These are phyloP conservation scores for Aleadryas rufinucha DNA, from an alignment of 2,113 vertebrate species.

Conservation along the genomic window DNA sequence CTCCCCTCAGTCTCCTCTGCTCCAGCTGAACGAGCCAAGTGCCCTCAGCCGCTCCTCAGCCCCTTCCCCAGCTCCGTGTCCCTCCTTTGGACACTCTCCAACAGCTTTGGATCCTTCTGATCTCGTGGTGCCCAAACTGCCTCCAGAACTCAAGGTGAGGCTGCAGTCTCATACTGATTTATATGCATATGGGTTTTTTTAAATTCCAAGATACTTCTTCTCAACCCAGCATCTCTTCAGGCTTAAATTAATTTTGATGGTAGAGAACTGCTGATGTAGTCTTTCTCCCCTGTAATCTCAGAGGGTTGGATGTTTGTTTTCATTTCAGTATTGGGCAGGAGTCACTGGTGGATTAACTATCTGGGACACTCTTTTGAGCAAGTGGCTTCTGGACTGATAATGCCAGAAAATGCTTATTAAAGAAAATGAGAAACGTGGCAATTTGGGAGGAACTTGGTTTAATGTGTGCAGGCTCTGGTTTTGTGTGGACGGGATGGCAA, in stretches of 20 bases:
- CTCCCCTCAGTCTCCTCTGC: background rate
- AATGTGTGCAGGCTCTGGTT: background rate
- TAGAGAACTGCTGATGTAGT: background rate
- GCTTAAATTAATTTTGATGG: background rate
- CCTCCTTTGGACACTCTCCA: background rate
- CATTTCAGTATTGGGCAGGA: background rate
- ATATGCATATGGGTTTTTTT: background rate
- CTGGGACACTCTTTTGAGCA: background rate
- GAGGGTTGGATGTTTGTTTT: background rate
- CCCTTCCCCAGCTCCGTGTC: background rate
- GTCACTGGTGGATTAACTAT: constrained; percentile 27
- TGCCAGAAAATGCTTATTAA: constrained; percentile 9
- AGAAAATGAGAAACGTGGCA: background rate
- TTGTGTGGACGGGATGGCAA: background rate
- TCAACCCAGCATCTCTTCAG: background rate
- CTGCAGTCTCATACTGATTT: background rate
- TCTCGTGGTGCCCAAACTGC: background rate
- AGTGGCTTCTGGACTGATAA: background rate
- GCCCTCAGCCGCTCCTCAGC: background rate
- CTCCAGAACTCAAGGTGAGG: background rate
- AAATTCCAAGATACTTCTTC: background rate
- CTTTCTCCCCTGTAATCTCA: background rate
- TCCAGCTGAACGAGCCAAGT: background rate
- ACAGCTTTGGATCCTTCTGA: background rate
- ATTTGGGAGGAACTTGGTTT: background rate